phyloP scores from a whole-genome alignment of 2,113 vertebrate genomes.

The Sapajus apella region DNA sequence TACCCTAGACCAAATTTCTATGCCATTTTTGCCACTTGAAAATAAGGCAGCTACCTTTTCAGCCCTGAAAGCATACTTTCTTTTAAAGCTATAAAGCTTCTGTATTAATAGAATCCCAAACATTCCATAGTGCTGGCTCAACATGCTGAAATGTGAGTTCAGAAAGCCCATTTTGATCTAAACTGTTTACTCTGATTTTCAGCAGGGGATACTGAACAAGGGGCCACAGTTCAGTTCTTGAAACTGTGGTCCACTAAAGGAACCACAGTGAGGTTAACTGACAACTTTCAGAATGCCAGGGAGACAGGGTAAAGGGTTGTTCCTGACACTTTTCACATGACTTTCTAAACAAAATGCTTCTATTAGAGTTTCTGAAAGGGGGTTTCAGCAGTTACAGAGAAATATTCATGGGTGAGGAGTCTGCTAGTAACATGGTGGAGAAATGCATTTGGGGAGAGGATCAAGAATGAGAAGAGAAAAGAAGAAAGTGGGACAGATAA shows the following conservation, averaged over 20 bases:
- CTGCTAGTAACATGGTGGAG: neutral
- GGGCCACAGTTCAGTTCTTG: constrained; percentile 80
- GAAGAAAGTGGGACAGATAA: neutral
- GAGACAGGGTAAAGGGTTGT: constrained; percentile 68
- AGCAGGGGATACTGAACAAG: constrained; percentile 81
- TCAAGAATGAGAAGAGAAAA: neutral
- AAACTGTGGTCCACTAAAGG: constrained; percentile 75
- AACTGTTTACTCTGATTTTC: constrained; percentile 83
- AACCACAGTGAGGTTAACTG: constrained; percentile 80
- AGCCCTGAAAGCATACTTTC: constrained; percentile 72
- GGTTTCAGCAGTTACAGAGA: constrained; percentile 60
- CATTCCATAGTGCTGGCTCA: constrained; percentile 84
- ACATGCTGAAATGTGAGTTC: constrained; percentile 74
- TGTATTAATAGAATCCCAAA: constrained; percentile 84
- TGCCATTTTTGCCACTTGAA: constrained; percentile 66
- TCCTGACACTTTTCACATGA: constrained; percentile 67
- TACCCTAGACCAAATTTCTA: constrained; percentile 70
- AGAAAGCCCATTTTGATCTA: constrained; percentile 83
- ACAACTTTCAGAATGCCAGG: constrained; percentile 64
- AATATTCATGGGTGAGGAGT: constrained; percentile 51
- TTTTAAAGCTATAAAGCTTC: constrained; percentile 68
- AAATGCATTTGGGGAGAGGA: neutral
- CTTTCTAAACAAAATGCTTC: constrained; percentile 71
- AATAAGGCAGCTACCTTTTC: constrained; percentile 68
- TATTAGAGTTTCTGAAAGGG: constrained; percentile 67